Evolutionary conservation across 2,888 invertebrate genomes (phyloP).

Genomic region (Pterostichus niger): DNA sequence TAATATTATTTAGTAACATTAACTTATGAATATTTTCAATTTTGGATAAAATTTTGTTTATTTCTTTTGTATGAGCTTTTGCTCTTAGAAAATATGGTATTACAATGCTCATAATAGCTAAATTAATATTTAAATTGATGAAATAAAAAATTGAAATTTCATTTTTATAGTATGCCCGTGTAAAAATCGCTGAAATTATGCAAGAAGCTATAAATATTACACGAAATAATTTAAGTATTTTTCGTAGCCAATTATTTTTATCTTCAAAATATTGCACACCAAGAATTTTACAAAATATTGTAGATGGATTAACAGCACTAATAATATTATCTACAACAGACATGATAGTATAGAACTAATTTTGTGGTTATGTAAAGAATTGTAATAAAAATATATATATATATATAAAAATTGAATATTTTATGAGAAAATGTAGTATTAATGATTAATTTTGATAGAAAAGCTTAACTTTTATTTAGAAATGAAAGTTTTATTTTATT

Average conservation of each 20-base stretch:
- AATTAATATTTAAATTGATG: slow-evolving; percentile 24
- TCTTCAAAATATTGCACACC: not conserved
- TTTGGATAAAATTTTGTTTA: not conserved
- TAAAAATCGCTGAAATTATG: not conserved
- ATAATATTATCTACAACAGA: not conserved
- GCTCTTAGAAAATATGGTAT: not conserved
- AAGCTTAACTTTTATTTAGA: too few relatives aligned
- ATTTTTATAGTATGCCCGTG: not conserved
- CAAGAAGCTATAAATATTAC: not conserved
- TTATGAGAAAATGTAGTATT: too few relatives aligned
- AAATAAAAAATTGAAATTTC: not conserved
- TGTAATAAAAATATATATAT: too few relatives aligned
- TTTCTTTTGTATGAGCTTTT: slow-evolving; percentile 8
- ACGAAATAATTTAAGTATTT: slow-evolving; percentile 1
- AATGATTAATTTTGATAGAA: too few relatives aligned
- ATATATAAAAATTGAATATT: too few relatives aligned
- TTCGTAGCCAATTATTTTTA: not conserved
- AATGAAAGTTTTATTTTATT: too few relatives aligned
- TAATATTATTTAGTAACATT: not conserved
- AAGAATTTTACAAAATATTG: not conserved
- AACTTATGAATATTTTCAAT: not conserved
- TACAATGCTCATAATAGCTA: not conserved
- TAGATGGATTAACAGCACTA: not conserved
- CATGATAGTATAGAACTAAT: too few relatives aligned
- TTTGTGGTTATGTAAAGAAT: too few relatives aligned